Base-by-base conservation (phyloP, 2,888 invertebrate species). In the Drosophila phalerata region DNA sequence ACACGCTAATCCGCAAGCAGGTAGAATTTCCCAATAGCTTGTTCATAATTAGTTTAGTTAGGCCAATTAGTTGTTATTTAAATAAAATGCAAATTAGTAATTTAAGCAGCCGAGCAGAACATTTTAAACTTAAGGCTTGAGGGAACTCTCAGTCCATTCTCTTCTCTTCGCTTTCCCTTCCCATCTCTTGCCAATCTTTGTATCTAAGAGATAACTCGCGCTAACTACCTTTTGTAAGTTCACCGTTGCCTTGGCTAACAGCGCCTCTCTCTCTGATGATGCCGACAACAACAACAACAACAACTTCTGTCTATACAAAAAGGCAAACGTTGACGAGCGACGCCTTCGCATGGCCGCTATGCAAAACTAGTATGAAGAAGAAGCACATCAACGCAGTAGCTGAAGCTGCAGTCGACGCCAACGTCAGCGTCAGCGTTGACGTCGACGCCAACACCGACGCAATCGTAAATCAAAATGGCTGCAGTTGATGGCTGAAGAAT, bases 401-500 rank as follows among this genome's bases (percentile, higher is more conserved):
- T 47, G 49, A 42, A 57, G 22, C 4, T 22, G 22, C 1, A 22
- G 22, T 22, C 22, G 22, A 22, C 22, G 22, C 22, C 42, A 40
- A 17, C 19, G 37, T 19, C 40, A 48, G 56, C 66, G 34, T 32
- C 40, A 48, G 56, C 66, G 34, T 32, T 37, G 56, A 68, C 56
- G 45, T 32, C 58, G 55, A 64, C 61, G 57, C 17, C 62, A 34
- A 57, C 65, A 53, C 64, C 81, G 68, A 71, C 63, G 88, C 69
- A 76, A 83, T 88, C 91, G 91, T 92, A 92, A 91, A 92, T 92
- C 92, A 92, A 92, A 92, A 92, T 92, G 92, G 92, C 92, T 92
- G 84, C 82, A 85, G 66, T 79, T 82, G 92, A 91, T 91, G 86
- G 89, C 75, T 84, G 83, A 79, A 81, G 86, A 88, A 81, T 79